Evolutionary conservation across 1,140 invertebrate species (phyloP).

Genomic region (Cotesia typhae): DNA sequence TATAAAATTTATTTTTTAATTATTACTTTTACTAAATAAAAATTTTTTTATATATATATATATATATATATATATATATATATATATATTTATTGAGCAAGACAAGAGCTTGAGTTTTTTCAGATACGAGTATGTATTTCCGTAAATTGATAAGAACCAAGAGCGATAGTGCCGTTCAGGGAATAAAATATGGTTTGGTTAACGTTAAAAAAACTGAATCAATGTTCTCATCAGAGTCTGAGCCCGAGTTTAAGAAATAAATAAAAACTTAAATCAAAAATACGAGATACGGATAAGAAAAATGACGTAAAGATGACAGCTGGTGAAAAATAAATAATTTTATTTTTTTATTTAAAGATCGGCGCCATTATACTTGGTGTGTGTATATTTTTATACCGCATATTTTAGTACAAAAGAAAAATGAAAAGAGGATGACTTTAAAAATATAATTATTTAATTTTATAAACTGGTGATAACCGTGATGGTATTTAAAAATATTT

Average conservation of each 20-base stretch:
- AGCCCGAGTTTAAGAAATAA: not conserved
- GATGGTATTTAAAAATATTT: not conserved
- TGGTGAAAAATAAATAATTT: slow-evolving; percentile 2
- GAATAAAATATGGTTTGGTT: not conserved
- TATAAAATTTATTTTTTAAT: not conserved
- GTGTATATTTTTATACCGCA: not conserved
- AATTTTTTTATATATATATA: not conserved
- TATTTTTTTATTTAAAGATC: not conserved
- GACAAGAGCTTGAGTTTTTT: not conserved
- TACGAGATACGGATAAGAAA: slow-evolving; percentile 3
- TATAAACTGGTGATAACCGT: too few species aligned
- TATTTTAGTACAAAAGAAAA: too few species aligned
- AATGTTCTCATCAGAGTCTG: too few species aligned
- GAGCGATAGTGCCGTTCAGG: slow-evolving; percentile 21
- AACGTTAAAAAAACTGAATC: not conserved
- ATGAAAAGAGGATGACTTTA: too few species aligned
- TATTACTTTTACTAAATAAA: too few species aligned
- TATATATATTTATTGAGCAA: slow-evolving; percentile 4
- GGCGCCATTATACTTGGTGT: not conserved
- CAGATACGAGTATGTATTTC: slow-evolving; percentile 25
- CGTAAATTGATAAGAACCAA: slow-evolving; percentile 31
- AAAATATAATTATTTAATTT: too few species aligned
- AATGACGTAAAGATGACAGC: slow-evolving; percentile 3
- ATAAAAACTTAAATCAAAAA: not conserved
- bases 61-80: too few species aligned